Percentiles rank a stretch among this genome's conserved stretches.
Evolutionary conservation across 2,888 invertebrate genomes (phyloP).

Genomic region (Dusona sp.): DNA sequence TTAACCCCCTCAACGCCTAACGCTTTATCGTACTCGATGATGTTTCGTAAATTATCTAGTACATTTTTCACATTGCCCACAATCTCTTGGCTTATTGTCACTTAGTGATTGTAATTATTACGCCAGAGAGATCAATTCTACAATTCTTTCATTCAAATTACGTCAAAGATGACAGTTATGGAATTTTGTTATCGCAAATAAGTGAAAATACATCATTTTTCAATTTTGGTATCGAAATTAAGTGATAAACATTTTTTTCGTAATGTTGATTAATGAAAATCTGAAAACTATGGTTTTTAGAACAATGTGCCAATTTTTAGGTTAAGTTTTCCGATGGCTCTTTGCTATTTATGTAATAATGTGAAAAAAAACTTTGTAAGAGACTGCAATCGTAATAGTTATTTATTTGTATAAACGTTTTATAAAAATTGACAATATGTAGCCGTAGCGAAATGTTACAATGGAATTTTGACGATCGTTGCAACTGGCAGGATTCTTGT

Average conservation of each 20-base stretch:
- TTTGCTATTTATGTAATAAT: background rate
- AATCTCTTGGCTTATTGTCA: background rate
- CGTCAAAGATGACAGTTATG: background rate
- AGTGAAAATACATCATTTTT: background rate
- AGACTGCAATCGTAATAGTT: background rate
- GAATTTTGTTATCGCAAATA: background rate
- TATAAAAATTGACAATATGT: background rate
- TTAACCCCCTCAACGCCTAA: constrained; percentile 54
- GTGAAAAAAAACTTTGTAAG: background rate
- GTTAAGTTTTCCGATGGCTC: background rate
- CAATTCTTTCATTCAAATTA: background rate
- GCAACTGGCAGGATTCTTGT: constrained; percentile 44
- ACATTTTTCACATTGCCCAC: constrained; percentile 32
- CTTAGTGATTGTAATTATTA: background rate
- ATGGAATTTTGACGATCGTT: constrained; percentile 18
- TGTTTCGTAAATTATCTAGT: constrained; percentile 56
- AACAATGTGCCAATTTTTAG: background rate
- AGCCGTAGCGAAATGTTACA: background rate
- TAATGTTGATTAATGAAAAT: background rate
- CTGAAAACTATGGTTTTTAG: background rate
- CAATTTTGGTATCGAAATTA: background rate
- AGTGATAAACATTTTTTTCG: background rate
- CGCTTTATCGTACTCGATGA: constrained; percentile 73
- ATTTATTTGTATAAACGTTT: background rate
- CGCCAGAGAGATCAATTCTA: background rate